Evolutionary conservation across 2,888 invertebrate genomes (phyloP), one percentile per base, ranked within the genome.

Genomic region (Ephialtes manifestator): DNA sequence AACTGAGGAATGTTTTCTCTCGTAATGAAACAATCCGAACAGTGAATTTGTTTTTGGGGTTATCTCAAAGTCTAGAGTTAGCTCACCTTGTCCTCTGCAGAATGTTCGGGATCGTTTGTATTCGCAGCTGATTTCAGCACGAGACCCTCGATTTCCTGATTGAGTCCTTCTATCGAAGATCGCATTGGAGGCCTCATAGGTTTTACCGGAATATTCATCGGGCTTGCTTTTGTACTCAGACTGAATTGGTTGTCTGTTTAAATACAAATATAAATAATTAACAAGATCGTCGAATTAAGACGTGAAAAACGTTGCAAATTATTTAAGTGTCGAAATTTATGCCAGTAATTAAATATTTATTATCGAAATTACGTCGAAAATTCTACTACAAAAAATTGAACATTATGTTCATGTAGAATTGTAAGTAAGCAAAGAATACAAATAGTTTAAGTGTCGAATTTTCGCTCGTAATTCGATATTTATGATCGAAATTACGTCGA

Each of bases 141-240:
- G 83, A 97, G 95, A 92, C 96, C 95, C 94, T 98, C 98, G 86
- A 98, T 97, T 94, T 98, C 98, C 94, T 97, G 97, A 94, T 98
- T 98, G 24, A 98, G 95, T 28, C 97, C 98, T 94, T 98, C 98
- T 15, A 97, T 97, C 60, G 98, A 98, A 87, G 96, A 97, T 77
- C 97, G 95, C 93, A 97, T 97, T 80, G 97, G 96, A 90, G 97
- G 95, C 90, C 95, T 96, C 95, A 95, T 95, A 88, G 95, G 95
- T 91, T 95, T 94, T 87, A 94, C 90, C 78, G 96, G 95, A 92
- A 96, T 96, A 92, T 95, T 95, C 88, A 96, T 95, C 83, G 95
- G 95, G 90, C 95, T 95, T 85, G 95, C 95, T 93, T 95, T 95
- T 89, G 94, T 94, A 92, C 92, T 93, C 90, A 93, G 91, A 89